Evolutionary conservation across 2,113 vertebrate genomes (phyloP), one percentile per base, ranked within the genome.

Genomic region (Indri indri): DNA sequence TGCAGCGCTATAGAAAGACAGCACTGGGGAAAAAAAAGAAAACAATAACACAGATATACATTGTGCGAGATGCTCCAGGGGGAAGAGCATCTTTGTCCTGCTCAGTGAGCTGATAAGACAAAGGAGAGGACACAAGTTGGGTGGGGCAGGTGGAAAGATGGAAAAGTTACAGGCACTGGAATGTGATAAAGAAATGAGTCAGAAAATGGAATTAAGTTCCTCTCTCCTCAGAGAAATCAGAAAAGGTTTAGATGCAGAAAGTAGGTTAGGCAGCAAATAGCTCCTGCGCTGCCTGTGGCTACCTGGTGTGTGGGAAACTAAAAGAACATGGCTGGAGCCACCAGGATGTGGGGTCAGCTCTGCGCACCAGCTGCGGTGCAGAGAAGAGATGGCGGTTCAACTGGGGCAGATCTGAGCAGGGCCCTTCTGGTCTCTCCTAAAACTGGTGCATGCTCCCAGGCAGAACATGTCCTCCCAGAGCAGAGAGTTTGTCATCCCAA

Each of bases 161-260:
- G 47, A 66, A 86, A 83, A 76, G 37, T 66, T 77, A 54, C 9
- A 90, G 66, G 11, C 59, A 91, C 1, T 57, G 47, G 84, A 71
- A 73, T n/a, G 27, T n/a, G 20, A 82, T 65, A 76, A 88, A 70
- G 42, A 90, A 82, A 57, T 59, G 59, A 71, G 13, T 71, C 47
- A 65, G 42, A 77, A 85, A 73, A 95, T 87, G 61, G 63, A 94
- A 95, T 65, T 59, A 79, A 54, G 47, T 79, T 87, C 47, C 66
- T 32, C 61, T n/a, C n/a, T 95, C n/a, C 52, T 40, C 17, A 66
- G 80, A 96, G 68, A 94, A 86, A 89, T 73, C 52, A 91, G 23
- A 45, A 83, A 82, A 88, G 68, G 50, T 59, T 61, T 32, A 79
- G 37, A 79, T 47, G 22, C 10, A 88, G 50, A 85, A 76, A 89